Evolutionary conservation across 2,113 vertebrate genomes (phyloP).

Genomic region (Gavialis gangeticus): DNA sequence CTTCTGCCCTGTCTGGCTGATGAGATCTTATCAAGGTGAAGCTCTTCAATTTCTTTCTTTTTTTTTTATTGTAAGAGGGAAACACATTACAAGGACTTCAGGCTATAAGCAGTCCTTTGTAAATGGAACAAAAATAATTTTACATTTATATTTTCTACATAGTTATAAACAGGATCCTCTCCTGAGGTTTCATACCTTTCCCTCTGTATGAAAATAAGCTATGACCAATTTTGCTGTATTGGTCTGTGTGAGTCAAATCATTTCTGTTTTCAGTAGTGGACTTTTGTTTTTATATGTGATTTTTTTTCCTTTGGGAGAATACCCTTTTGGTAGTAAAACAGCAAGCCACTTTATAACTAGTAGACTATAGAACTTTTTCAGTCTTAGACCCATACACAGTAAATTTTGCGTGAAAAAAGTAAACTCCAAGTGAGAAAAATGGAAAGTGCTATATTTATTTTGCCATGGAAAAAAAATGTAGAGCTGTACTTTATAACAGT

Average conservation of each 20-base stretch:
- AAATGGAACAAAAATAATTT: not conserved
- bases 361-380: not conserved
- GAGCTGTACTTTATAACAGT: not conserved
- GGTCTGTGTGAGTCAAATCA: rapidly evolving
- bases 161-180: not conserved
- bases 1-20: conserved; percentile 4
- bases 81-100: conserved; percentile 33
- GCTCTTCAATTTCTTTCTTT: conserved; percentile 19
- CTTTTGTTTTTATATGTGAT: rapidly evolving
- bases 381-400: not conserved
- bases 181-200: not conserved
- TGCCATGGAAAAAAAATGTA: not conserved
- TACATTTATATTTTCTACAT: not conserved
- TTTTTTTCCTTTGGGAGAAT: not conserved
- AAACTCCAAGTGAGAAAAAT: not conserved
- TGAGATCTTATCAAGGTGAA: conserved; percentile 44
- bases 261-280: not conserved
- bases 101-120: not conserved
- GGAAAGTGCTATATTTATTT: not conserved
- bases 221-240: not conserved
- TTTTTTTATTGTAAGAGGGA: conserved; percentile 7
- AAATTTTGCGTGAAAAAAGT: no score
- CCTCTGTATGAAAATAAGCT: not conserved
- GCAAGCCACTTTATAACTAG: not conserved
- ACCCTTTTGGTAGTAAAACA: not conserved